Conservation (phyloP, 2,797 vertebrate species). For the Esox lucius region DNA sequence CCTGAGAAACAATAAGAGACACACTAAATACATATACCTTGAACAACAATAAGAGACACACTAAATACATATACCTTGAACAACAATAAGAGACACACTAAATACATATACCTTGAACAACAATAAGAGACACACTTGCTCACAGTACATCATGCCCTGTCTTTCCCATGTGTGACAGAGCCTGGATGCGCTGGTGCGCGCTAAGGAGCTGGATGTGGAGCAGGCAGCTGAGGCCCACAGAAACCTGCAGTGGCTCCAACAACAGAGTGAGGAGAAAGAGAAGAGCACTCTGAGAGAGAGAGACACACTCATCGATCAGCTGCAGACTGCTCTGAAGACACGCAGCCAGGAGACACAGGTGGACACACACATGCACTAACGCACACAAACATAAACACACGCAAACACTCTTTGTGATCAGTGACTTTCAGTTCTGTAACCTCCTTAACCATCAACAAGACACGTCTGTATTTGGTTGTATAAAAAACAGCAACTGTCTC, state of each 20-base stretch:
- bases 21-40: too few relatives aligned
- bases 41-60: not conserved
- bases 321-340: slow-evolving; percentile 85
- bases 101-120: not conserved
- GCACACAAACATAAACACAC: not conserved
- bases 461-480: too few relatives aligned
- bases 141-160: slow-evolving; percentile 13
- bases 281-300: slow-evolving; percentile 81
- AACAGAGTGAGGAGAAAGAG: slow-evolving; percentile 83
- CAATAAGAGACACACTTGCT: not conserved
- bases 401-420: not conserved
- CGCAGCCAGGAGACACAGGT: slow-evolving; percentile 89
- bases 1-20: too few relatives aligned
- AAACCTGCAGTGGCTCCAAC: slow-evolving; percentile 88
- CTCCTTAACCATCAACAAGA: not conserved
- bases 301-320: slow-evolving; percentile 83
- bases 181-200: slow-evolving; percentile 84
- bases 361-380: slow-evolving; percentile 19
- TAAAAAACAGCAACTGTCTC: too few relatives aligned
- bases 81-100: too few relatives aligned
- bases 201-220: slow-evolving; percentile 89
- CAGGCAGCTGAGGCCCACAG: slow-evolving; percentile 83
- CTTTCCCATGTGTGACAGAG: slow-evolving; percentile 71
- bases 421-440: slow-evolving; percentile 20
- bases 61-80: too few relatives aligned